Conservation (phyloP, 2,113 vertebrate genomes). For the Onychostruthus taczanowskii region DNA sequence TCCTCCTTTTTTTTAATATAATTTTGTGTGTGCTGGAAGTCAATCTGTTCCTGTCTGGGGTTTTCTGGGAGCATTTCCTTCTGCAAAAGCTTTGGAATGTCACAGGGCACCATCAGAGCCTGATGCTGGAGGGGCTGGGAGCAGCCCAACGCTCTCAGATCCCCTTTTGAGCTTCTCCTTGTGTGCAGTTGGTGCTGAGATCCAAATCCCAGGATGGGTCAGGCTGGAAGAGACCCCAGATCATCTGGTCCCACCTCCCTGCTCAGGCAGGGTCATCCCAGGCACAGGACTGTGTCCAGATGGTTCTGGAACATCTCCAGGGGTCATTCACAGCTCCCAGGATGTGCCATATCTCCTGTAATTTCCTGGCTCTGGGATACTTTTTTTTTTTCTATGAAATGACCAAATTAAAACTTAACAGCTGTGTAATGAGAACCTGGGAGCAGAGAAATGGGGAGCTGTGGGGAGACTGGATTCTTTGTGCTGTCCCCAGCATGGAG, state of each 20-base stretch:
- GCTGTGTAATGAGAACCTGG: neutral
- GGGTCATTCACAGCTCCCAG: neutral
- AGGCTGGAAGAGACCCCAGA: neutral
- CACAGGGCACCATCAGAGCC: neutral
- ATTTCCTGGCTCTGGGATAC: neutral
- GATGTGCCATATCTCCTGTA: fast-evolving
- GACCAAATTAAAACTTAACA: neutral
- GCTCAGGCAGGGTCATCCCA: neutral
- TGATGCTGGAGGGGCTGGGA: neutral
- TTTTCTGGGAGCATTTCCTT: neutral
- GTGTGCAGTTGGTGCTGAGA: neutral
- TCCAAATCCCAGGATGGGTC: neutral
- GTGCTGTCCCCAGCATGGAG: neutral
- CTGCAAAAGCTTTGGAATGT: neutral
- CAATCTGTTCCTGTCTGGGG: neutral
- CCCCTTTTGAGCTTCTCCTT: neutral
- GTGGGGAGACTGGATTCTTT: neutral
- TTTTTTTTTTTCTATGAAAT: neutral
- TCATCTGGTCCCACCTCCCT: neutral
- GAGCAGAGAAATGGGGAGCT: neutral
- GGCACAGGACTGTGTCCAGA: neutral
- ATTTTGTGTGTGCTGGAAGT: neutral
- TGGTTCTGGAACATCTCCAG: neutral
- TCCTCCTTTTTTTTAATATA: neutral
- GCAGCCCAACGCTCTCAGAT: fast-evolving